Percentiles rank a stretch among this genome's conserved stretches.
Conservation (phyloP, 2,797 vertebrate species). For the Tinamus major region DNA sequence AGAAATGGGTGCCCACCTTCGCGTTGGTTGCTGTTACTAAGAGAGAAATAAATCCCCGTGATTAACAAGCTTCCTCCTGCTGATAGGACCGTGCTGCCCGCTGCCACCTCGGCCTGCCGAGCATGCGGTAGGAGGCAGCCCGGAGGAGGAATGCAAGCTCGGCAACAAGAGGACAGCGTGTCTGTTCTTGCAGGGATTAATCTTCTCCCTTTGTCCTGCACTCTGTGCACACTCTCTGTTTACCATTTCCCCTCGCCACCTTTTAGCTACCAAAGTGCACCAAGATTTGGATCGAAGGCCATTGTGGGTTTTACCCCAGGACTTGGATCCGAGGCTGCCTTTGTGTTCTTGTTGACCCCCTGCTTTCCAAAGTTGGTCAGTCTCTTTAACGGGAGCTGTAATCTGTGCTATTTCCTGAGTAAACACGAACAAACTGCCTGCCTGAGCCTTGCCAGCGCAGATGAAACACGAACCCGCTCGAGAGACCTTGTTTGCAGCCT, state of each 20-base stretch:
- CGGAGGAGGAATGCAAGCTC: not conserved
- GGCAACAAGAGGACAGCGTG: not conserved
- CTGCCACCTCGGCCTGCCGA: not conserved
- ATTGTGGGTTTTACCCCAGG: not conserved
- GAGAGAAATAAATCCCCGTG: not conserved
- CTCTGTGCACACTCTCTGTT: not conserved
- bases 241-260: not conserved
- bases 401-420: slow-evolving; percentile 38
- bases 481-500: not conserved
- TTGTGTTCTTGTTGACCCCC: not conserved
- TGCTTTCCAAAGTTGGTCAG: not conserved
- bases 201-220: not conserved
- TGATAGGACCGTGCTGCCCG: not conserved
- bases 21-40: not conserved
- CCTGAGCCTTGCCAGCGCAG: not conserved
- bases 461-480: slow-evolving; percentile 8
- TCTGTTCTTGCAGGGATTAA: slow-evolving; percentile 22
- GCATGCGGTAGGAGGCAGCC: not conserved
- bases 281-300: not conserved
- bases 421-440: slow-evolving; percentile 45
- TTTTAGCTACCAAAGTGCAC: not conserved
- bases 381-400: not conserved
- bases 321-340: not conserved
- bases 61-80: not conserved
- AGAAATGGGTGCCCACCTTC: not conserved